Percentiles rank a stretch among this genome's conserved stretches.
These are phyloP conservation scores for Unio delphinus DNA, from an alignment of 2,888 invertebrate species.

Conservation along the genomic window DNA sequence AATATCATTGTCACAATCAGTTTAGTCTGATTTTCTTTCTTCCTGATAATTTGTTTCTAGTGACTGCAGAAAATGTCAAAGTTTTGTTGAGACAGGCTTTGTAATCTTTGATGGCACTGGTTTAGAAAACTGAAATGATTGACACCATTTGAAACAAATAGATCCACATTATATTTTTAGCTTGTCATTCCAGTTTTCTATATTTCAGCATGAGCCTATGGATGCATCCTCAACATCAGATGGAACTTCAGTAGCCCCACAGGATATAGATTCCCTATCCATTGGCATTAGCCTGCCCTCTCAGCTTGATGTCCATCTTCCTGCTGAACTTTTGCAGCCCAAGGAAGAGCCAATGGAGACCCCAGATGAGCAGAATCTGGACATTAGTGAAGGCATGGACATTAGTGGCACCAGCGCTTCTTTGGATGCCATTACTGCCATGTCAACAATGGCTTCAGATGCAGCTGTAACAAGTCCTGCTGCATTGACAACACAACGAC, in stretches of 20 bases:
- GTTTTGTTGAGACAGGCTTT: too few relatives aligned
- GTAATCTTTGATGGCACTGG: too few relatives aligned
- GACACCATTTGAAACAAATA: too few relatives aligned
- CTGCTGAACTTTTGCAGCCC: constrained; percentile 36
- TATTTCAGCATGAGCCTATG: too few relatives aligned
- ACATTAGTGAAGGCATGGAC: constrained; percentile 6
- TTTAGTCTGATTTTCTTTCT: too few relatives aligned
- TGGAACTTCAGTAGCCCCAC: constrained; percentile 7
- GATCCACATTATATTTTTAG: too few relatives aligned
- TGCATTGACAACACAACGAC: background rate
- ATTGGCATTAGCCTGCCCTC: constrained; percentile 3
- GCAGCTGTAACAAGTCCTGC: constrained; percentile 9
- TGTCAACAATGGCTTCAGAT: constrained; percentile 1
- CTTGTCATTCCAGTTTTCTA: too few relatives aligned
- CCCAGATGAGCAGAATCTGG: background rate
- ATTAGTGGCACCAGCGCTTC: constrained; percentile 4
- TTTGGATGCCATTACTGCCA: constrained; percentile 3
- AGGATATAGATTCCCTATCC: constrained; percentile 7
- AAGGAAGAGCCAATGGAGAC: constrained; percentile 48
- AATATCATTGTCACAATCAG: too few relatives aligned
- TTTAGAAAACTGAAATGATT: too few relatives aligned
- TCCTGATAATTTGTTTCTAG: too few relatives aligned
- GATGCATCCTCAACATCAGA: background rate
- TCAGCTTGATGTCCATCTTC: constrained; percentile 4
- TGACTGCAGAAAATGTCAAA: too few relatives aligned